Base-by-base conservation (phyloP, 2,888 invertebrate genomes). In the Camponotus fellah region DNA sequence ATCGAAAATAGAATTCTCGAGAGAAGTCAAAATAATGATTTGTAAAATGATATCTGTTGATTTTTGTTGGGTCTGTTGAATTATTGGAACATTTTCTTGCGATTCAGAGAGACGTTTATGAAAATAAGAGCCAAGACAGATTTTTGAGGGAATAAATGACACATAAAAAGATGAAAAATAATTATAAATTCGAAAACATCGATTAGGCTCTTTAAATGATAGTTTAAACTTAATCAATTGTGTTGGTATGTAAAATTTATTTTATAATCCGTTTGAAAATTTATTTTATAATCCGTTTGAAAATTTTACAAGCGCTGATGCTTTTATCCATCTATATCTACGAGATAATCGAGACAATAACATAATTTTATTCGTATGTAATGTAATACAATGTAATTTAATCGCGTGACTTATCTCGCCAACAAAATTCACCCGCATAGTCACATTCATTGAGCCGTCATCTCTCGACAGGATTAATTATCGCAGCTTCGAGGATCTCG, bases 311-410 rank as follows among this genome's bases (percentile, higher is more conserved):
- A 49, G n/a, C 2, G 53, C 8, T 53, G n/a, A 53, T 8, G n/a
- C 14, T 26, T 26, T 26, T 26, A 26, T 26, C 26, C 26, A 26
- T 26, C 26, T n/a, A 46, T 53, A n/a, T 53, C 14, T 4, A n/a
- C 10, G 5, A 64, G 34, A 46, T 21, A 64, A 17, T 43, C 17
- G 46, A 37, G 37, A 32, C 14, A 14, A 3, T 6, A 37, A 53
- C 12, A 46, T 37, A 53, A 53, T 76, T 53, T 76, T 10, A 32
- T 46, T 8, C 46, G 17, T 17, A 49, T 64, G 65, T 37, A 76
- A 76, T 26, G 65, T 40, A 76, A 66, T 53, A 53, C 76, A 76
- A 66, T 76, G 66, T 76, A 66, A 76, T 40, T 34, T 37, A 40
- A 17, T 37, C 14, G 12, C 5, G 17, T 53, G 49, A 65, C 21